Evolutionary conservation across 1,140 invertebrate species (phyloP).

Genomic region (Laupala kohalensis): DNA sequence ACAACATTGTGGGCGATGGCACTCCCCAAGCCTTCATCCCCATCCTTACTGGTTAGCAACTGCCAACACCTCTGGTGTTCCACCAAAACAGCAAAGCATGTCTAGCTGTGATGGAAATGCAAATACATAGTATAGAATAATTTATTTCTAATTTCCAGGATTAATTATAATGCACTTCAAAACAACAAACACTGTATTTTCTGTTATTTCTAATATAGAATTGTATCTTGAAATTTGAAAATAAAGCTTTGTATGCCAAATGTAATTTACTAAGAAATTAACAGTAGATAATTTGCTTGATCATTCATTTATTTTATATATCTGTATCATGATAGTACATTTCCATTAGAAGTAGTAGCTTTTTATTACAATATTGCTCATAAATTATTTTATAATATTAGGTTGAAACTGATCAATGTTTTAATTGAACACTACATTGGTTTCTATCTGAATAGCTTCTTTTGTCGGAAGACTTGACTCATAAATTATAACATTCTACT

Average conservation of each 20-base stretch:
- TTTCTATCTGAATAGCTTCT: no score
- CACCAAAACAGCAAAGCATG: background rate
- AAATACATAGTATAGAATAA: background rate
- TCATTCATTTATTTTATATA: background rate
- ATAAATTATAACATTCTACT: no score
- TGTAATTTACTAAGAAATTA: background rate
- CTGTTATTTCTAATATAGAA: background rate
- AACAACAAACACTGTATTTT: background rate
- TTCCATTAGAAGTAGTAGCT: background rate
- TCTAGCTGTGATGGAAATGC: background rate
- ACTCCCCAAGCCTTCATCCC: slow-evolving; percentile 87
- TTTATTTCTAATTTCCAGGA: background rate
- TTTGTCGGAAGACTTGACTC: no score
- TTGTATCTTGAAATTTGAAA: background rate
- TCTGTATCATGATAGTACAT: background rate
- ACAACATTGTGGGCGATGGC: slow-evolving; percentile 89
- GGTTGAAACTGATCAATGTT: no score
- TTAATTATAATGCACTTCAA: background rate
- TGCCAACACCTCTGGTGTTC: background rate
- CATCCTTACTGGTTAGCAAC: slow-evolving; percentile 56
- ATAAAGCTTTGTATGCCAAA: background rate
- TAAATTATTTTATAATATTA: no score
- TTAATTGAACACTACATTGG: no score
- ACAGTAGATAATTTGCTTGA: background rate
- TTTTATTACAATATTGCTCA: background rate